Evolutionary conservation across 35 echinoderm and acorn worm species (phyloP).

Genomic region (Ptychodera flava): DNA sequence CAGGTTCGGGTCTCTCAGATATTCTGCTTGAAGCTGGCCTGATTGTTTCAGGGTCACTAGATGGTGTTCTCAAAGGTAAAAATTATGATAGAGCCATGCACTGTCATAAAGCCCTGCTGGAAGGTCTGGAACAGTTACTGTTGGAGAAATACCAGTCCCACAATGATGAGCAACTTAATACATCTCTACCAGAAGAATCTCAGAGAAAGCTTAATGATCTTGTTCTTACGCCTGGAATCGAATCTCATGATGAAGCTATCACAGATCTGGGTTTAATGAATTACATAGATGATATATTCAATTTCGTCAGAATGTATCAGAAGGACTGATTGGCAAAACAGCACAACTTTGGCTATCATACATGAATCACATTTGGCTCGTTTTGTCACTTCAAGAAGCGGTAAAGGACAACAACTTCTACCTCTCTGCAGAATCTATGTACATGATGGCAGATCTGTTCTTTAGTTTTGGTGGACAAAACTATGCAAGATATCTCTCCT

Average conservation of each 20-base stretch:
- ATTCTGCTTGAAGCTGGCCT: slow-evolving; percentile 6
- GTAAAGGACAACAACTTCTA: slow-evolving; percentile 62
- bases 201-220: too few relatives aligned
- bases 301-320: not conserved
- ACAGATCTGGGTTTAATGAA: not conserved
- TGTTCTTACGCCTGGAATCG: not conserved
- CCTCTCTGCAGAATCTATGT: slow-evolving; percentile 27
- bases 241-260: not conserved
- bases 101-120: not conserved
- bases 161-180: not conserved
- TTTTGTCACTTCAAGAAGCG: too few relatives aligned
- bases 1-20: slow-evolving; percentile 30
- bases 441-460: slow-evolving; percentile 47
- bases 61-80: not conserved
- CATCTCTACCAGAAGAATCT: too few relatives aligned
- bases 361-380: slow-evolving; percentile 67
- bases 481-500: slow-evolving; percentile 35
- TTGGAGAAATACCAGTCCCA: not conserved
- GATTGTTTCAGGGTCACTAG: slow-evolving; percentile 9
- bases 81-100: not conserved
- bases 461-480: slow-evolving; percentile 51
- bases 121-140: not conserved
- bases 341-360: slow-evolving; percentile 49
- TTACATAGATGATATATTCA: not conserved
- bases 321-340: slow-evolving; percentile 48